Evolutionary conservation across 2,113 vertebrate species (phyloP).

Genomic region (Sula dactylatra): DNA sequence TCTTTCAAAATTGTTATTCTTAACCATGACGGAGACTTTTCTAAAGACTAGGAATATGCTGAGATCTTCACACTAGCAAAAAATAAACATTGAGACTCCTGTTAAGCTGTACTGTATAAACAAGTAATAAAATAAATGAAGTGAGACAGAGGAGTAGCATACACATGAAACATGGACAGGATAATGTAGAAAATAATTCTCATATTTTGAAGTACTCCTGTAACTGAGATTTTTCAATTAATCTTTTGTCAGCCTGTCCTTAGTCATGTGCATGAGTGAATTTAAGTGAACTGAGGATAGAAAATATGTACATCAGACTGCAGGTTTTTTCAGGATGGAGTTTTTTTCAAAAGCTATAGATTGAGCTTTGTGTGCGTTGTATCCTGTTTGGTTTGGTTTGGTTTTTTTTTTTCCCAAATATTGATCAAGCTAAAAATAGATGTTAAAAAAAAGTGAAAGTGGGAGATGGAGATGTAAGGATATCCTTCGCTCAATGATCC

Average conservation of each 20-base stretch:
- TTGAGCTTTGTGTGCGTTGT: neutral
- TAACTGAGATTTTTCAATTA: neutral
- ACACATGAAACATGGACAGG: neutral
- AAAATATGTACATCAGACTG: neutral
- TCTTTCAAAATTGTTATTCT: slow-evolving; percentile 14
- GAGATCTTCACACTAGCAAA: neutral
- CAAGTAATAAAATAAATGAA: slow-evolving; percentile 30
- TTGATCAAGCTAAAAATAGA: neutral
- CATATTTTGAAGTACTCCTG: neutral
- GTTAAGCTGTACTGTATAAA: neutral
- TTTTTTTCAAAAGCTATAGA: neutral
- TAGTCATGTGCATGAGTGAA: neutral
- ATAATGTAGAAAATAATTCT: neutral
- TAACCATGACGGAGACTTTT: neutral
- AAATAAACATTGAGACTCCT: neutral
- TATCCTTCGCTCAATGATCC: neutral
- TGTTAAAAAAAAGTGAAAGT: neutral
- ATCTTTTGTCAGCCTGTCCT: neutral
- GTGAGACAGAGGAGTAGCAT: neutral
- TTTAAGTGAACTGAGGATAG: neutral
- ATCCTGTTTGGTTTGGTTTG: too few species aligned
- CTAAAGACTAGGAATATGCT: neutral
- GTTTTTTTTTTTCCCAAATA: too few species aligned
- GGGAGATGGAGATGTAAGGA: neutral
- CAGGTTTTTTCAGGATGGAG: neutral